Percentiles rank a stretch among this genome's conserved stretches.
Conservation (phyloP, 2,888 invertebrate genomes). For the Cataglyphis albicans region DNA sequence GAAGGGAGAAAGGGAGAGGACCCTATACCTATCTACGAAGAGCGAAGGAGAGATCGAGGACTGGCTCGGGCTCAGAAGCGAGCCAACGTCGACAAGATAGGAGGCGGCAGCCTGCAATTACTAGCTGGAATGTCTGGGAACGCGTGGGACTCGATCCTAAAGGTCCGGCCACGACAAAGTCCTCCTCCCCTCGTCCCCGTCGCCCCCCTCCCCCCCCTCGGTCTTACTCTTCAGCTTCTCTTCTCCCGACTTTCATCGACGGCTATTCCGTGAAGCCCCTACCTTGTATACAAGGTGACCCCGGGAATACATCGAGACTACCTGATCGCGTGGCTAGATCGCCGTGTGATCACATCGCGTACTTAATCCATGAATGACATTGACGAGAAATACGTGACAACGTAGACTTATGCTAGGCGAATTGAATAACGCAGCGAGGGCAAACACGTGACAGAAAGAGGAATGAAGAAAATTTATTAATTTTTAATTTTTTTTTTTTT, state of each 20-base stretch:
- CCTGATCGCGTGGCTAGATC: constrained; percentile 43
- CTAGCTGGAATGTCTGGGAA: constrained; percentile 84
- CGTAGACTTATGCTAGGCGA: background rate
- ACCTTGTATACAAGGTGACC: constrained; percentile 67
- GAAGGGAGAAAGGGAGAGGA: constrained; percentile 24
- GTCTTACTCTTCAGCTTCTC: background rate
- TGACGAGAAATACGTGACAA: constrained; percentile 25
- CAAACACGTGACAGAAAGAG: background rate
- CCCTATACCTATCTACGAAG: constrained; percentile 48
- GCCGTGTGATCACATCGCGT: constrained; percentile 41
- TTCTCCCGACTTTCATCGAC: constrained; percentile 48
- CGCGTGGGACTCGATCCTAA: constrained; percentile 83
- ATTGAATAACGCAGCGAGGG: constrained; percentile 24
- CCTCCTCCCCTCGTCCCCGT: constrained; percentile 44
- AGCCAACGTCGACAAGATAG: constrained; percentile 79
- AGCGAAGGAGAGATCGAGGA: constrained; percentile 62
- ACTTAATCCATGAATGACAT: constrained; percentile 22
- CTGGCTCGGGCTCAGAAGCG: constrained; percentile 73
- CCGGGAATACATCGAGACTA: constrained; percentile 49
- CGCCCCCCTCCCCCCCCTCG: constrained; percentile 54
- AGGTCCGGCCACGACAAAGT: constrained; percentile 77
- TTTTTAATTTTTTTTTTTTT: background rate
- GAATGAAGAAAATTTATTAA: background rate
- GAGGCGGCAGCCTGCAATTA: constrained; percentile 84
- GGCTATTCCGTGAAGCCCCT: constrained; percentile 41